phyloP scores from a whole-genome alignment of 2,113 vertebrate genomes.

The Cephalopholis sonnerati region DNA sequence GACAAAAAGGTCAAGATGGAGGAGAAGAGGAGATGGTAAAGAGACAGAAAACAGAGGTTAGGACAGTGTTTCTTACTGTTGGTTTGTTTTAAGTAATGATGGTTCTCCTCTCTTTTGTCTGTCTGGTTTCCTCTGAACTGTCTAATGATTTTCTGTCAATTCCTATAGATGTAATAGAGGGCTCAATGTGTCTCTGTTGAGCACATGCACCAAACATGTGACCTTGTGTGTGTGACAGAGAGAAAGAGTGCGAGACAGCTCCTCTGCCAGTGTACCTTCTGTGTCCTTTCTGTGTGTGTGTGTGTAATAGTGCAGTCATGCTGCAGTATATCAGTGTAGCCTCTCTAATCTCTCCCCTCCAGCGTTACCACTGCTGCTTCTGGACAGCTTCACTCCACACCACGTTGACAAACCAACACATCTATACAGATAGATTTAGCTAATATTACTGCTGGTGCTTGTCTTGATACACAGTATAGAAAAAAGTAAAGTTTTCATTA shows the following conservation, averaged over 20 bases:
- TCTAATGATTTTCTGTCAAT: conserved; percentile 40
- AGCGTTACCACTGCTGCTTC: conserved; percentile 46
- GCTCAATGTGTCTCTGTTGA: conserved; percentile 25
- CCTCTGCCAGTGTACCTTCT: conserved; percentile 37
- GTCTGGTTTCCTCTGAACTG: background rate
- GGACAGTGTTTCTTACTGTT: background rate
- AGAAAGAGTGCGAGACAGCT: conserved; percentile 21
- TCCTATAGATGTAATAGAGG: conserved; percentile 10
- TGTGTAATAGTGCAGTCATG: conserved; percentile 45
- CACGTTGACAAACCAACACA: background rate
- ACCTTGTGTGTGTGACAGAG: conserved; percentile 39
- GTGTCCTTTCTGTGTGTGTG: conserved; percentile 34
- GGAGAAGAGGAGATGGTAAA: background rate
- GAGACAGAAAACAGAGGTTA: background rate
- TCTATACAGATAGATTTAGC: background rate
- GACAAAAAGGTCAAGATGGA: conserved; percentile 2
- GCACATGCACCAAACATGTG: conserved; percentile 66
- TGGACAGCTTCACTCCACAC: conserved; percentile 57
- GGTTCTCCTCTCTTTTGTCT: background rate
- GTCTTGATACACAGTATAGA: too few relatives aligned
- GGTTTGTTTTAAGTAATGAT: background rate
- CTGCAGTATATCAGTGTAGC: conserved; percentile 61
- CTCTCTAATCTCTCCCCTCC: conserved; percentile 60
- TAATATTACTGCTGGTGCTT: background rate
- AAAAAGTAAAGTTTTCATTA: background rate